A percentile compares a stretch with the other conserved stretches of the same genome.
phyloP scores from a whole-genome alignment of 1,140 invertebrate genomes.

The Drosophila arizonae region DNA sequence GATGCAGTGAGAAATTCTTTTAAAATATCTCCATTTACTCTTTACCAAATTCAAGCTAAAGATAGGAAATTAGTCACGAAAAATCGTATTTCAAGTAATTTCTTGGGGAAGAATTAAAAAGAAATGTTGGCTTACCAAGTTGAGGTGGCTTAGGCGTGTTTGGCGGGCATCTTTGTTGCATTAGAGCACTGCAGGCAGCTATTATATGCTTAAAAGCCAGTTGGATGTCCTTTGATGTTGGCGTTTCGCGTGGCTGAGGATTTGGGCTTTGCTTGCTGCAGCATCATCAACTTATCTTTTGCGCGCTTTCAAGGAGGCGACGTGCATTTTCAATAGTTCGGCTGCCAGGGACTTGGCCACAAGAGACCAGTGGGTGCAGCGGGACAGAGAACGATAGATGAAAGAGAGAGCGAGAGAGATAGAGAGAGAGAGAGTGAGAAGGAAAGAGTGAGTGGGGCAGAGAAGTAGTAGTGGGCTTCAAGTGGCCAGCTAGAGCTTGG shows the following conservation, averaged over 20 bases:
- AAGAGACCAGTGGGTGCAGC: background rate
- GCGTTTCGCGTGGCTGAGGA: slow-evolving; percentile 23
- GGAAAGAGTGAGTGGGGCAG: background rate
- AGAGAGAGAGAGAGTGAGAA: background rate
- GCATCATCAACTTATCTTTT: slow-evolving; percentile 14
- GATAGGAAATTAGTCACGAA: too few relatives aligned
- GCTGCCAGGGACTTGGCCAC: slow-evolving; percentile 31
- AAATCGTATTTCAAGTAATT: too few relatives aligned
- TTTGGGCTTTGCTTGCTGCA: slow-evolving; percentile 15
- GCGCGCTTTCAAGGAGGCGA: slow-evolving; percentile 38
- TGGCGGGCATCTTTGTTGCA: slow-evolving; percentile 19
- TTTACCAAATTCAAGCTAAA: too few relatives aligned
- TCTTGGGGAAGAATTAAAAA: background rate
- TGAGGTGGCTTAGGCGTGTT: background rate
- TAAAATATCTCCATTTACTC: too few relatives aligned
- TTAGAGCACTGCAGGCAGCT: slow-evolving; percentile 32
- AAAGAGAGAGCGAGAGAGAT: background rate
- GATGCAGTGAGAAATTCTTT: too few relatives aligned
- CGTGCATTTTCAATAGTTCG: slow-evolving; percentile 42
- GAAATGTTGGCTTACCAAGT: slow-evolving; percentile 2
- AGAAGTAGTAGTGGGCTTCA: slow-evolving; percentile 29
- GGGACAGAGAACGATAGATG: background rate
- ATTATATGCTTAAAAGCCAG: slow-evolving; percentile 52
- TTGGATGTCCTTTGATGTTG: slow-evolving; percentile 61
- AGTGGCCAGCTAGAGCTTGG: slow-evolving; percentile 52